Evolutionary conservation across 2,113 vertebrate species (phyloP), one percentile per base, ranked within the genome.

Genomic region (Maccullochella peelii): DNA sequence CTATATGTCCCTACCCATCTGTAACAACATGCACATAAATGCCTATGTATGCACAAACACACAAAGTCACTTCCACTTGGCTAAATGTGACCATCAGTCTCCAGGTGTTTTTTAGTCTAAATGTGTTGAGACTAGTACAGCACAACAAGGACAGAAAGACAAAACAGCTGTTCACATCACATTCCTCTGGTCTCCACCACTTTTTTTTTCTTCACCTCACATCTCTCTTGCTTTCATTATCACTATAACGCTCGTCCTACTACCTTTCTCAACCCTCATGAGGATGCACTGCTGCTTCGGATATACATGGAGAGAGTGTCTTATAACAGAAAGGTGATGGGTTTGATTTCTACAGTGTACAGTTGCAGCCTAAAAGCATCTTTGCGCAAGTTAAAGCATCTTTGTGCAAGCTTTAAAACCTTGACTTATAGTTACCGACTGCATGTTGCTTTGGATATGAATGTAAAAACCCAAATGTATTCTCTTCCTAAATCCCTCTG

Each of bases 91-190:
- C 55, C 79, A 79, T 90, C 80, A 36, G 81, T 82, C 81, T 90
- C 73, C 86, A 83, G 80, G 82, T 89, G 86, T 55, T 78, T 79
- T 75, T 74, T 67, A 25, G 61, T 65, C 65, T 67, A 33, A 75
- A 84, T 85, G 44, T 82, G 86, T 84, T 74, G 58, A 75, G 79
- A 73, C 84, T 57, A 66, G 77, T n/a, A 40, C 44, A 49, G 55
- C 52, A 49, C 80, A 66, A 55, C 49, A 44, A 82, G 86, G 82
- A 77, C 84, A 61, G 66, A 72, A 75, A 80, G 77, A 88, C 70
- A 20, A 79, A 89, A 87, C 91, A 90, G 87, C 85, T 93, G 83
- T 84, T 86, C 44, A 47, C 25, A 11, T 78, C 57, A 42, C 84
- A 80, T 87, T 88, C 72, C 33, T 65, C 33, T 18, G 65, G 27